A percentile compares a stretch with the other conserved stretches of the same genome.
Evolutionary conservation across 2,113 vertebrate genomes (phyloP).

Genomic region (Tetrao urogallus): DNA sequence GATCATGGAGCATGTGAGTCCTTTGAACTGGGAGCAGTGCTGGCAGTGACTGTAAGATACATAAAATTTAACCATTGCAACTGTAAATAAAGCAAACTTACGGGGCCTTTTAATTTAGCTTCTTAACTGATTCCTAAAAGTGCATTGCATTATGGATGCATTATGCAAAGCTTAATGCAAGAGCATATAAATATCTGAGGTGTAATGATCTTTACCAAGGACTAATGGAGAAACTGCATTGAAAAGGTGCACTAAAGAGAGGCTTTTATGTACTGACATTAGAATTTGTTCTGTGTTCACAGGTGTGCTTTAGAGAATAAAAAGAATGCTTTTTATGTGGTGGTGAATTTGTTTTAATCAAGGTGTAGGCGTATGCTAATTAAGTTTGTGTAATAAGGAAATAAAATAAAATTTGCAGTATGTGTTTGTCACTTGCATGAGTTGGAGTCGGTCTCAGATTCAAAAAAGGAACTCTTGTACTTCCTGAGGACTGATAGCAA

Average conservation of each 20-base stretch:
- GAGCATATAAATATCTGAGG: constrained; percentile 51
- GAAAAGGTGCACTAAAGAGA: constrained; percentile 49
- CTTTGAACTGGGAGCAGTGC: constrained; percentile 58
- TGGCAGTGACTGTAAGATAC: constrained; percentile 71
- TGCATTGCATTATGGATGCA: constrained; percentile 61
- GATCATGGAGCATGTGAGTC: constrained; percentile 69
- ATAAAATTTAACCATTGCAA: constrained; percentile 55
- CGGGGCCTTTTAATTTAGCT: constrained; percentile 52
- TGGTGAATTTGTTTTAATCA: constrained; percentile 67
- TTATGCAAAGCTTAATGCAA: constrained; percentile 50
- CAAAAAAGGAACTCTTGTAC: background rate
- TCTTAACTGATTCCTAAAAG: constrained; percentile 63
- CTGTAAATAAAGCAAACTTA: constrained; percentile 70
- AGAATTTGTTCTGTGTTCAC: constrained; percentile 52
- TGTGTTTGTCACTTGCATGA: constrained; percentile 15
- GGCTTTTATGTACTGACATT: constrained; percentile 57
- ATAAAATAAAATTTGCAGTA: constrained; percentile 72
- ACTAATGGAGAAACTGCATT: constrained; percentile 42
- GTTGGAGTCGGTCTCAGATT: background rate
- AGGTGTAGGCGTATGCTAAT: constrained; percentile 40
- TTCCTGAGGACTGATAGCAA: background rate
- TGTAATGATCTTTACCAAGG: constrained; percentile 60
- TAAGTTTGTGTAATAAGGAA: constrained; percentile 67
- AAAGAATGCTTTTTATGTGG: constrained; percentile 47
- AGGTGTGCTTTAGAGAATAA: constrained; percentile 62